A percentile compares a stretch with the other conserved stretches of the same genome.
Conservation (phyloP, 1,140 invertebrate species). For the Psix sp. region DNA sequence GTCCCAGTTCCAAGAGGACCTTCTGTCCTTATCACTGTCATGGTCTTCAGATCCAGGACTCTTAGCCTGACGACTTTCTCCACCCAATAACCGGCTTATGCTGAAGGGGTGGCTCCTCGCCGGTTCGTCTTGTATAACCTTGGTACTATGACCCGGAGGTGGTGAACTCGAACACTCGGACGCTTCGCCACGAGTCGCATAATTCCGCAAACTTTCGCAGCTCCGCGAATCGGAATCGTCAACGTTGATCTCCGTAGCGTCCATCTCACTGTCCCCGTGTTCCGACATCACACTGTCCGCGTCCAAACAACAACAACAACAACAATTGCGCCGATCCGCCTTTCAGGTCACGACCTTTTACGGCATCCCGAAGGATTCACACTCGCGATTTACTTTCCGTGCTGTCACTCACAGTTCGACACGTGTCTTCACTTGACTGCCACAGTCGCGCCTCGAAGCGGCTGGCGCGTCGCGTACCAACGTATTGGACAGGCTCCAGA, state of each 20-base stretch:
- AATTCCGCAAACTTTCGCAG: constrained; percentile 68
- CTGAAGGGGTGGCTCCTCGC: constrained; percentile 76
- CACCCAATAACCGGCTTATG: constrained; percentile 77
- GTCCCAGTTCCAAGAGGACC: constrained; percentile 68
- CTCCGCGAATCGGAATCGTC: constrained; percentile 73
- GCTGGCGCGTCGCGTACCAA: constrained; percentile 59
- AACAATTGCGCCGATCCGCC: not conserved
- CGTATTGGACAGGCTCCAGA: constrained; percentile 46
- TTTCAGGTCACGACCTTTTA: not conserved
- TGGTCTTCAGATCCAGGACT: constrained; percentile 67
- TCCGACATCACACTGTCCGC: constrained; percentile 67
- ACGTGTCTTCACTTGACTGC: constrained; percentile 10
- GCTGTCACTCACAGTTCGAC: constrained; percentile 10
- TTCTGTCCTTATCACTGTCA: constrained; percentile 66
- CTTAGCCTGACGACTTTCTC: constrained; percentile 58
- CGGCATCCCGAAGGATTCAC: constrained; percentile 4
- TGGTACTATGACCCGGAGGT: constrained; percentile 61
- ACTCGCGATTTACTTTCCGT: constrained; percentile 13
- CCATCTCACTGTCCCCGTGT: constrained; percentile 70
- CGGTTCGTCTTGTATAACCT: constrained; percentile 63
- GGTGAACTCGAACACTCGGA: constrained; percentile 70
- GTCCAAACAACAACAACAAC: not conserved
- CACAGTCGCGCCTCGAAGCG: constrained; percentile 54
- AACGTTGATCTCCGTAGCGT: constrained; percentile 74
- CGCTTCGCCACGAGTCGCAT: constrained; percentile 53